Evolutionary conservation across 1,140 invertebrate genomes (phyloP).

Genomic region (Pemphigus obesinymphae): DNA sequence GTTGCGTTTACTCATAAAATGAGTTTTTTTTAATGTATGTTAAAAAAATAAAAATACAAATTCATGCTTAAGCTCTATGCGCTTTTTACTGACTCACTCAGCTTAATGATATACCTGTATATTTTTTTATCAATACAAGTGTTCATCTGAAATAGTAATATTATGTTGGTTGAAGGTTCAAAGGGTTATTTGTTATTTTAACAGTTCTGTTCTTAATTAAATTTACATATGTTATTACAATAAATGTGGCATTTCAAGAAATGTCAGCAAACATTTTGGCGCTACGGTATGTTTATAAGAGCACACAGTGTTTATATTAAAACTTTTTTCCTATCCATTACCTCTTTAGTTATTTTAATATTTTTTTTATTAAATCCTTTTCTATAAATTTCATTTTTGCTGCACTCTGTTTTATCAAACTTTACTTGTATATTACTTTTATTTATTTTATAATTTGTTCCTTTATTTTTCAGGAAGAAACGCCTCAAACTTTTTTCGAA

Average conservation of each 20-base stretch:
- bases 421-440: not conserved
- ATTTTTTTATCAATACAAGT: not conserved
- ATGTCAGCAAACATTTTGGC: conserved; percentile 37
- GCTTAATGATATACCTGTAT: not conserved
- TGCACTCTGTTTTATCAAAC: not conserved
- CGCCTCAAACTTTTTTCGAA: conserved; percentile 96
- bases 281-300: conserved; percentile 38
- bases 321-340: conserved; percentile 16
- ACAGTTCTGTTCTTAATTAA: conserved; percentile 18
- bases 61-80: conserved; percentile 5
- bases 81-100: not conserved
- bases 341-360: not conserved
- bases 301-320: conserved; percentile 22
- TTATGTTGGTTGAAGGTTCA: not conserved
- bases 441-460: conserved; percentile 45
- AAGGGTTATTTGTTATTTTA: conserved; percentile 6
- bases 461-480: conserved; percentile 87
- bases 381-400: not conserved
- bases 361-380: conserved; percentile 4
- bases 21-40: not conserved
- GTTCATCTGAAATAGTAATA: not conserved
- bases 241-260: conserved; percentile 23
- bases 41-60: not conserved
- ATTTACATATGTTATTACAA: not conserved
- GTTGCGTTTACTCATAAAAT: conserved; percentile 9